Evolutionary conservation across 2,113 vertebrate genomes (phyloP).

Genomic region (Ophthalmolycus amberensis): DNA sequence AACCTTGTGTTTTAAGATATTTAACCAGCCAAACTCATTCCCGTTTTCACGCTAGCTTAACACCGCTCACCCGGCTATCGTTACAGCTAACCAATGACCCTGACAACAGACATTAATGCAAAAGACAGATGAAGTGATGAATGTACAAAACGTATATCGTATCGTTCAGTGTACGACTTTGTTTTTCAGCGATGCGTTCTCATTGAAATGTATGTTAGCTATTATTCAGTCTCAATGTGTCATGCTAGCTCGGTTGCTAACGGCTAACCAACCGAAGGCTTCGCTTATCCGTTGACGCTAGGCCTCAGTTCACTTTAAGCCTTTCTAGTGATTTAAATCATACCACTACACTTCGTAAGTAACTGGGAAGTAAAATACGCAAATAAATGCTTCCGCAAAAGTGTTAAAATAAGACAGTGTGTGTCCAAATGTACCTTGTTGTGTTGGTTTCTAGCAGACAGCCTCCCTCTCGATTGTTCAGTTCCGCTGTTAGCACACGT

Average conservation of each 20-base stretch:
- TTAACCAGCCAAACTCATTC: background rate
- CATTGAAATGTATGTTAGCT: background rate
- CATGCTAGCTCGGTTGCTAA: conserved; percentile 64
- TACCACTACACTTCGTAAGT: rapidly evolving
- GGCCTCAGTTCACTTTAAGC: conserved; percentile 56
- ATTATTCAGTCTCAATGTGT: conserved; percentile 33
- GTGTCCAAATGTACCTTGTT: conserved; percentile 70
- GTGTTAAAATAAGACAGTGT: background rate
- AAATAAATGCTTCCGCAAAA: background rate
- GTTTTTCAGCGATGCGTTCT: background rate
- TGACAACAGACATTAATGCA: background rate
- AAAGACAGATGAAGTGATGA: background rate
- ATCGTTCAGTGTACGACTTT: background rate
- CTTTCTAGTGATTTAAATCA: background rate
- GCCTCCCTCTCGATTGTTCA: conserved; percentile 47
- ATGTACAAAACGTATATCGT: background rate
- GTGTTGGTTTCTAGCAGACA: conserved; percentile 61
- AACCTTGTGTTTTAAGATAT: background rate
- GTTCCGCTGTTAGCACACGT: conserved; percentile 69
- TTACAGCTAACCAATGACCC: background rate
- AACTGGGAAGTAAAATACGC: rapidly evolving
- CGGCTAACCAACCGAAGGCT: conserved; percentile 40
- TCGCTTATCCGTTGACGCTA: conserved; percentile 37
- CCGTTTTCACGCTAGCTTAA: background rate
- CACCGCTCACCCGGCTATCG: background rate